Percentiles rank a stretch among this genome's conserved stretches.
phyloP scores from a whole-genome alignment of 37 sponge, comb jelly and placozoan genomes.

The Beroe forskalii region DNA sequence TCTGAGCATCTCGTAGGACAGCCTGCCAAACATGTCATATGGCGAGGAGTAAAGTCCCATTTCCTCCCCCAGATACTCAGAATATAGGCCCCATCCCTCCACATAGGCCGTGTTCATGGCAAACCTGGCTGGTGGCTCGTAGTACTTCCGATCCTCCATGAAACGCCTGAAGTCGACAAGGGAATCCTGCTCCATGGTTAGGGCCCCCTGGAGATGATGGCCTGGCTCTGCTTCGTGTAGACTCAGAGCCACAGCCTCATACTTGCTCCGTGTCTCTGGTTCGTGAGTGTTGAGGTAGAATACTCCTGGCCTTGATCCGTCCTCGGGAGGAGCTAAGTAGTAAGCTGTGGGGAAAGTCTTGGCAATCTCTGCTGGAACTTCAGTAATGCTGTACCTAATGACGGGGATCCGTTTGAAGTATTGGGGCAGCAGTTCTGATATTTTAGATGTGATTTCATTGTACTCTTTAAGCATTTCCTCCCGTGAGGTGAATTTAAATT shows the following conservation, averaged over 20 bases:
- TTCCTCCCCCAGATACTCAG: constrained; percentile 27
- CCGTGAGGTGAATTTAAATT: neutral
- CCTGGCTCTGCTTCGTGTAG: constrained; percentile 21
- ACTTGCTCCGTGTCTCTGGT: neutral
- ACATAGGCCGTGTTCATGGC: neutral
- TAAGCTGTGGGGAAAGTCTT: neutral
- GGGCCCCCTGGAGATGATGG: constrained; percentile 28
- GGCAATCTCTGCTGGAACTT: neutral
- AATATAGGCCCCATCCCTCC: constrained; percentile 47
- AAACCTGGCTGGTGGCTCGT: neutral
- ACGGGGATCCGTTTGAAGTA: neutral
- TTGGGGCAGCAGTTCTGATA: neutral
- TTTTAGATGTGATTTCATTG: neutral
- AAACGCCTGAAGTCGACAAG: neutral
- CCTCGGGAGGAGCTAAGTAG: constrained; percentile 7
- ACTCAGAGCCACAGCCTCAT: neutral
- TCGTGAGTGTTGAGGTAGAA: constrained; percentile 19
- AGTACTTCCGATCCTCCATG: neutral
- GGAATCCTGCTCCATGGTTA: neutral
- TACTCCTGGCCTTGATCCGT: neutral
- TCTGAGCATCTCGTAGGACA: neutral
- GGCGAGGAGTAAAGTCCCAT: neutral
- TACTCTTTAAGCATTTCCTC: neutral
- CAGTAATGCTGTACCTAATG: neutral
- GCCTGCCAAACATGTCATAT: neutral